Evolutionary conservation across 1,140 invertebrate genomes (phyloP).

Genomic region (Pseudomyrmex pallidus): DNA sequence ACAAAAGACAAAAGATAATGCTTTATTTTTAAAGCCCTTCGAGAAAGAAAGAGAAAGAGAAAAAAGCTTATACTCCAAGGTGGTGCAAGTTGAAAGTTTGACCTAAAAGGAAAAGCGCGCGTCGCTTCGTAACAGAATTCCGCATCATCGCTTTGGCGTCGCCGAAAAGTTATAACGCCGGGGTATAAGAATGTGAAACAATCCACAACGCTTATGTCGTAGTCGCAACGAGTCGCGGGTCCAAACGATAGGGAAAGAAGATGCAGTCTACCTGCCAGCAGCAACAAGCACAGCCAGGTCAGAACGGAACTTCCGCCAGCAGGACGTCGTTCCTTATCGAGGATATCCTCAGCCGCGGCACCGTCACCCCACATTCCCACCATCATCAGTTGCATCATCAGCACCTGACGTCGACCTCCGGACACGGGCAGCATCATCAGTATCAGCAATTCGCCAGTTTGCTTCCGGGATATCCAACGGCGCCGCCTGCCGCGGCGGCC

Average conservation of each 20-base stretch:
- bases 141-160: background rate
- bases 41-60: background rate
- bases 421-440: slow-evolving; percentile 81
- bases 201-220: background rate
- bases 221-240: slow-evolving; percentile 12
- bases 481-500: slow-evolving; percentile 84
- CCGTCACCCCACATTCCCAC: slow-evolving; percentile 75
- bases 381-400: slow-evolving; percentile 79
- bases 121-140: background rate
- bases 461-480: slow-evolving; percentile 84
- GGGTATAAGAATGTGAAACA: slow-evolving; percentile 50
- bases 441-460: slow-evolving; percentile 85
- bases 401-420: slow-evolving; percentile 73
- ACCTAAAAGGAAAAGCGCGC: too few relatives aligned
- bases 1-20: too few relatives aligned
- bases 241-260: slow-evolving; percentile 31
- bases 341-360: slow-evolving; percentile 91
- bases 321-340: slow-evolving; percentile 92
- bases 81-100: background rate
- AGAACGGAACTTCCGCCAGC: slow-evolving; percentile 80
- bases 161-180: background rate
- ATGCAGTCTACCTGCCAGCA: slow-evolving; percentile 84
- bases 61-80: background rate
- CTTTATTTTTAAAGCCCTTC: background rate
- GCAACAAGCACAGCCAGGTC: slow-evolving; percentile 78